Base-by-base conservation (phyloP, 2,113 vertebrate species). In the Trinectes maculatus region DNA sequence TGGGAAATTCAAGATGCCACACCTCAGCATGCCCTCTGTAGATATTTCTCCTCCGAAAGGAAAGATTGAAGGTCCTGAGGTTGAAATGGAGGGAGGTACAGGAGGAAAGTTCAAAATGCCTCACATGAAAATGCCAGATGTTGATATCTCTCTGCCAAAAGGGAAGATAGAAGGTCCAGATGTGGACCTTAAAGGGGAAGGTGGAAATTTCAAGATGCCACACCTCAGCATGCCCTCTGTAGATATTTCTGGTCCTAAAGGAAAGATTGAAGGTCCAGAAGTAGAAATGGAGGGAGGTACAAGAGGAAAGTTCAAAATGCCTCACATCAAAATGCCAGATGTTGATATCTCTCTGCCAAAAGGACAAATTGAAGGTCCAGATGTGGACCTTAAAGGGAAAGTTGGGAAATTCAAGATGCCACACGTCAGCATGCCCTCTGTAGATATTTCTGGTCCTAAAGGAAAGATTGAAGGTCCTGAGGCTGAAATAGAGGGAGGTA, bases 301-400 rank as follows among this genome's bases (percentile, higher is more conserved):
- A n/a, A n/a, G n/a, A n/a, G 73, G 54, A 39, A 89, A 74, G 44
- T 69, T 93, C 3, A 92, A 82, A 54, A 83, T 87, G 71, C 86
- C 92, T 2, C 80, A 76, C 59, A 69, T 93, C 5, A 92, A 88
- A 72, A 89, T 91, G 77, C 91, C 91, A 8, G 18, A 8, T 13
- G 24, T 57, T 8, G 80, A 86, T 43, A 39, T 90, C 4, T 52
- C 77, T 19, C 40, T 90, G 12, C 76, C 87, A 16, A 81, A 79
- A 62, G 68, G 66, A 11, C 72, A 46, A 56, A 21, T 52, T 3
- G 22, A 73, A 40, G 22, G 80, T 51, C 63, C 56, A 21, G 56
- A 58, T 0, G 28, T 64, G 12, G 56, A 71, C 1, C 4, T 71
- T 2, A 15, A 61, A n/a, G 16, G 19, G 29, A 7, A 3, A 0